Conservation (phyloP, 2,797 vertebrate species). For the Picus viridis region DNA sequence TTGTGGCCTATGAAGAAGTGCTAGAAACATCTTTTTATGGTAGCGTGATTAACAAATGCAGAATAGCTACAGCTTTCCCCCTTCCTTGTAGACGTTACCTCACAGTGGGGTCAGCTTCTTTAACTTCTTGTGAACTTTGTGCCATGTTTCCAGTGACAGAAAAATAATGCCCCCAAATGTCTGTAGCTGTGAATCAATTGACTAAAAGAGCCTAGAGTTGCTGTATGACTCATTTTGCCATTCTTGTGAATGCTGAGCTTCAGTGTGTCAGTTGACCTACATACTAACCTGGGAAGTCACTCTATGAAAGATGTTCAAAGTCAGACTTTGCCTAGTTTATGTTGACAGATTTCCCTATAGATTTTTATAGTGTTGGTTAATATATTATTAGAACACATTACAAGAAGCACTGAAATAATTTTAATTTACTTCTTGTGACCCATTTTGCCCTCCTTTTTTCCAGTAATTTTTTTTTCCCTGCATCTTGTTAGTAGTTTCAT, state of each 20-base stretch:
- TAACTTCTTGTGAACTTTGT: conserved; percentile 5
- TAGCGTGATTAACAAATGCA: not conserved
- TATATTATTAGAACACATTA: conserved; percentile 40
- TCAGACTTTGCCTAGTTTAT: conserved; percentile 37
- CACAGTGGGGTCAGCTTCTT: not conserved
- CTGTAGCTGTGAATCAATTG: conserved; percentile 31
- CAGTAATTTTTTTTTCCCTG: not conserved
- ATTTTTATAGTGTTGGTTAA: conserved; percentile 50
- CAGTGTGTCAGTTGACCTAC: conserved; percentile 32
- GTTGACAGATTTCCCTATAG: conserved; percentile 34
- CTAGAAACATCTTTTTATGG: not conserved
- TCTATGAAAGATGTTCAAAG: conserved; percentile 45
- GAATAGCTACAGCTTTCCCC: not conserved
- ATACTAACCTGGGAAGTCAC: conserved; percentile 43
- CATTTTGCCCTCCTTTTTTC: conserved; percentile 30
- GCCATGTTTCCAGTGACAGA: not conserved
- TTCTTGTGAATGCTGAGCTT: not conserved
- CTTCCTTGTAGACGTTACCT: conserved; percentile 12
- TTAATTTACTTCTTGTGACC: conserved; percentile 27
- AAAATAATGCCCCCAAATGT: not conserved
- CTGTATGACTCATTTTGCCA: conserved; percentile 44
- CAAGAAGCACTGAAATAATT: not conserved
- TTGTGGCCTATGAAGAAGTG: too few relatives aligned
- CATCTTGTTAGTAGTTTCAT: not conserved
- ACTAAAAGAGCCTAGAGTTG: conserved; percentile 22